A percentile compares a stretch with the other conserved stretches of the same genome.
phyloP scores from a whole-genome alignment of 2,888 invertebrate genomes.

The Atethmia centrago region DNA sequence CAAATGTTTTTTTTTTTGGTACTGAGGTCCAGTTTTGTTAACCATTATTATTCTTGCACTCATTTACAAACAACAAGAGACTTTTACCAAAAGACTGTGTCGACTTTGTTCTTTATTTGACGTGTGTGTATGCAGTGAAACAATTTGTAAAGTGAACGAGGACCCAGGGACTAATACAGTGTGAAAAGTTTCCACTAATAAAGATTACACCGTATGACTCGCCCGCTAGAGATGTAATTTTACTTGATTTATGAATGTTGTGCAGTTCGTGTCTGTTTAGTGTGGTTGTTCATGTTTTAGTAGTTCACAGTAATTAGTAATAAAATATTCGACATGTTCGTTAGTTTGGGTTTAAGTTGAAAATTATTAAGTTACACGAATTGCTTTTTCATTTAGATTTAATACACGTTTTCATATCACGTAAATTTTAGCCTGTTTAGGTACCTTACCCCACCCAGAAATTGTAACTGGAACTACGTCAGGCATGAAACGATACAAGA shows the following conservation, averaged over 20 bases:
- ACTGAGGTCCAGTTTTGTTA: not conserved
- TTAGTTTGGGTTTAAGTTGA: not conserved
- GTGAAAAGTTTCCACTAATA: slow-evolving; percentile 79
- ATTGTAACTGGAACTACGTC: not conserved
- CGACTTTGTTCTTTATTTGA: slow-evolving; percentile 43
- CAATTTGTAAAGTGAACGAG: slow-evolving; percentile 76
- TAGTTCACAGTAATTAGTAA: slow-evolving; percentile 15
- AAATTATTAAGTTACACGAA: not conserved
- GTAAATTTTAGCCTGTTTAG: not conserved
- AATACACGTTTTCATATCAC: not conserved
- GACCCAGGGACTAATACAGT: slow-evolving; percentile 73
- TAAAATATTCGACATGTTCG: slow-evolving; percentile 13
- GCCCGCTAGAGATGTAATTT: slow-evolving; percentile 64
- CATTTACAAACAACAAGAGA: not conserved
- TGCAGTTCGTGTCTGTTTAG: slow-evolving; percentile 27
- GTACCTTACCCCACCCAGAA: no score
- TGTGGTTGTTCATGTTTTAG: slow-evolving; percentile 34
- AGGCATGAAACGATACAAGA: not conserved
- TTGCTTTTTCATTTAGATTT: not conserved
- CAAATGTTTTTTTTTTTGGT: no score
- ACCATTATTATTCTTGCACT: not conserved
- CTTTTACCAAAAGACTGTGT: slow-evolving; percentile 30
- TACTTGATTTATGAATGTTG: slow-evolving; percentile 52
- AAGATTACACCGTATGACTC: slow-evolving; percentile 70
- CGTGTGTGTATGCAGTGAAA: slow-evolving; percentile 68